Percentiles rank a stretch among this genome's conserved stretches.
Conservation (phyloP, 2,888 invertebrate genomes). For the Bugula neritina region DNA sequence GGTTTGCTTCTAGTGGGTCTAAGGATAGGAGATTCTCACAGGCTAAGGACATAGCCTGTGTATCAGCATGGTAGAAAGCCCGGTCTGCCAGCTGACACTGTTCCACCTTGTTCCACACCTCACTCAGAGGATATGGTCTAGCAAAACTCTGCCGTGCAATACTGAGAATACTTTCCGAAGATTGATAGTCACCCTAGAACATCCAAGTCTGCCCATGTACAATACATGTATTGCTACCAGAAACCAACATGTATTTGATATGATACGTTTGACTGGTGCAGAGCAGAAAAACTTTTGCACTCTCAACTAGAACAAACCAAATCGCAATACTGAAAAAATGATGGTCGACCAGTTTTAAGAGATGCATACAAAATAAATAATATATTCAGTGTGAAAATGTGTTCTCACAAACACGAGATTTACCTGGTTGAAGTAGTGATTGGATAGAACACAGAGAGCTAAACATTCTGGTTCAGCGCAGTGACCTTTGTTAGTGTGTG, state of each 20-base stretch:
- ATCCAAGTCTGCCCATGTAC: neutral
- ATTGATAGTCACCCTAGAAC: slow-evolving; percentile 58
- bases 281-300: no score
- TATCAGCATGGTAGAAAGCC: slow-evolving; percentile 58
- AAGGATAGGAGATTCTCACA: slow-evolving; percentile 65
- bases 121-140: slow-evolving; percentile 58
- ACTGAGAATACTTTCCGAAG: slow-evolving; percentile 60
- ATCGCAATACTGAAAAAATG: no score
- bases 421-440: slow-evolving; percentile 57
- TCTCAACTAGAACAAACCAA: no score
- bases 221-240: no score
- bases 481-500: slow-evolving; percentile 57
- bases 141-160: slow-evolving; percentile 65
- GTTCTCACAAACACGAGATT: no score
- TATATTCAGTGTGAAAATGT: no score
- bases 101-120: slow-evolving; percentile 64
- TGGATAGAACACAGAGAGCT: slow-evolving; percentile 65
- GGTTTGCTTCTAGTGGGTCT: slow-evolving; percentile 62
- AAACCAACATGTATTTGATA: no score
- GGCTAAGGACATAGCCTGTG: slow-evolving; percentile 66
- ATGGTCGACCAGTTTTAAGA: no score
- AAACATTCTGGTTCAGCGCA: slow-evolving; percentile 67
- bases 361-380: no score
- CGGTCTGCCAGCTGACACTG: slow-evolving; percentile 46
- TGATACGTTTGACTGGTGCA: no score